Percentiles rank a stretch among this genome's conserved stretches.
Conservation (phyloP, 2,888 invertebrate species). For the Cheilosia impressa region DNA sequence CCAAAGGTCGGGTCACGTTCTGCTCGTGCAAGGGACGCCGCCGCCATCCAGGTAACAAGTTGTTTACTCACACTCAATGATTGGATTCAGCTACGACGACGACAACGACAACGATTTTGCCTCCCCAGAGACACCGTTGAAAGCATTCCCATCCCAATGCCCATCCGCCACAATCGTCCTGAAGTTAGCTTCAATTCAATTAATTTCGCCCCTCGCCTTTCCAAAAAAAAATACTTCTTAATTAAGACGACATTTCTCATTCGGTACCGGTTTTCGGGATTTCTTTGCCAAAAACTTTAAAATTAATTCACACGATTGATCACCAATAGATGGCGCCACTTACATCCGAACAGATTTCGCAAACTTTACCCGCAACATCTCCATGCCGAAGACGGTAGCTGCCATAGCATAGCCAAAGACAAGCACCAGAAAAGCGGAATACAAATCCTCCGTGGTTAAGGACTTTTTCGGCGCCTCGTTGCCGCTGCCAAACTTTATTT, state of each 20-base stretch:
- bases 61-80: constrained; percentile 61
- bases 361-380: constrained; percentile 45
- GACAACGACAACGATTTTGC: not conserved
- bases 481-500: constrained; percentile 58
- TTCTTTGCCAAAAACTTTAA: not conserved
- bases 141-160: constrained; percentile 5
- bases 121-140: constrained; percentile 45
- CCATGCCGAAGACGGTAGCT: constrained; percentile 35
- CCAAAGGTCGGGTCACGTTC: constrained; percentile 45
- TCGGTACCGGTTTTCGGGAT: not conserved
- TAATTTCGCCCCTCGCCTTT: too few species aligned
- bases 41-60: constrained; percentile 39
- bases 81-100: constrained; percentile 53
- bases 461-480: constrained; percentile 47
- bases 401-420: constrained; percentile 58
- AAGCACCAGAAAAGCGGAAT: constrained; percentile 65
- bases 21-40: constrained; percentile 6
- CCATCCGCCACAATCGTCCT: not conserved
- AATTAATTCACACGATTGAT: constrained; percentile 58
- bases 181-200: constrained; percentile 34
- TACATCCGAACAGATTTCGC: not conserved
- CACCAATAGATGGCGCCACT: constrained; percentile 38
- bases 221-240: constrained; percentile 1
- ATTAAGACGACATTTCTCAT: constrained; percentile 41
- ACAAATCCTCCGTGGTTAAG: constrained; percentile 64